Percentiles rank a stretch among this genome's conserved stretches.
These are phyloP conservation scores for Stegodyphus dumicola DNA, from an alignment of 1,140 invertebrate species.

Conservation along the genomic window DNA sequence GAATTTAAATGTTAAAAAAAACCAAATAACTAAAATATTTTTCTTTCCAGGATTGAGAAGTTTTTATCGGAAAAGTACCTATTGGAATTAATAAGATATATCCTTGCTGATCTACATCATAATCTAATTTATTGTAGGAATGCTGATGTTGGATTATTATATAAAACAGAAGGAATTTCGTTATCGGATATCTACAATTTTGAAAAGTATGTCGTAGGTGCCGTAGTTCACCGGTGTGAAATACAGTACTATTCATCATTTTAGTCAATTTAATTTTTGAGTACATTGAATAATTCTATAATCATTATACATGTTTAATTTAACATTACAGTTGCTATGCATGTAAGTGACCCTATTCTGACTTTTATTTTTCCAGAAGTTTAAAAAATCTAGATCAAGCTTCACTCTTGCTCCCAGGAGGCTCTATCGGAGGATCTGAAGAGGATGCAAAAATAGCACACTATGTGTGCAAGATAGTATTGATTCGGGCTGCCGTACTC, in stretches of 20 bases:
- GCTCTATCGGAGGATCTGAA: conserved; percentile 3
- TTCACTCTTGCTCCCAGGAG: neutral
- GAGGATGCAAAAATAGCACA: conserved; percentile 22
- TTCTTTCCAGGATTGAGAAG: neutral
- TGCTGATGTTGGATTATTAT: neutral
- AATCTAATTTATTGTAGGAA: conserved; percentile 18
- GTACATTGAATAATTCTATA: too few relatives aligned
- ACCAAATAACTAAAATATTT: neutral
- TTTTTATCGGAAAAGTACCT: conserved; percentile 4
- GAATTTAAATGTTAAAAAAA: too few relatives aligned
- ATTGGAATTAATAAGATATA: conserved; percentile 9
- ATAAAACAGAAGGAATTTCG: neutral
- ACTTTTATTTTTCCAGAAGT: too few relatives aligned
- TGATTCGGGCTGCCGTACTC: conserved; percentile 1
- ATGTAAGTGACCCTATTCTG: too few relatives aligned
- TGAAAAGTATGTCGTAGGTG: neutral
- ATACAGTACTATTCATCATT: too few relatives aligned
- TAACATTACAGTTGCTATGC: too few relatives aligned
- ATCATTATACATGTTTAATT: too few relatives aligned
- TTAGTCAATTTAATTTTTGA: too few relatives aligned
- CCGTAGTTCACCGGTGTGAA: too few relatives aligned
- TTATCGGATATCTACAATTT: neutral
- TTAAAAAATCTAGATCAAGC: conserved; percentile 8
- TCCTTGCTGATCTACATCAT: conserved; percentile 3
- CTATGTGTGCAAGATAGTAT: conserved; percentile 6